Evolutionary conservation across 2,888 invertebrate genomes (phyloP), one percentile per base, ranked within the genome.

Genomic region (Agriotes lineatus): DNA sequence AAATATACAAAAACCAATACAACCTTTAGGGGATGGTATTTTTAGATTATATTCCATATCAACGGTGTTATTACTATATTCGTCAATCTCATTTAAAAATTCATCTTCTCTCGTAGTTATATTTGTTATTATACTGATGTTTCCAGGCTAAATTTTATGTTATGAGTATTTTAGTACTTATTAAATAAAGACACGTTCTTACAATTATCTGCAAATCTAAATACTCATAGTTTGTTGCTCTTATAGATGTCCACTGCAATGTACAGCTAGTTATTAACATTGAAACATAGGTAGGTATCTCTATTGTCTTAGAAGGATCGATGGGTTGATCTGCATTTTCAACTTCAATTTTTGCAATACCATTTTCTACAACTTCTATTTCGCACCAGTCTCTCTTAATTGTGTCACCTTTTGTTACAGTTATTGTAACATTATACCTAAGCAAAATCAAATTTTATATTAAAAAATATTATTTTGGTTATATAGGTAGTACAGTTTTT

Each of bases 1-100:
- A 45, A 14, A 20, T 18, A 1, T 30, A 25, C 7, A 20, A 1
- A 6, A 33, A 33, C 18, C 7, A 20, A 45, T 19, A 4, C 1
- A 16, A 67, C 67, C 62, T 57, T 37, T 19, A 9, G 58, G 58
- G 1, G 37, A 5, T 3, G 69, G 64, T 10, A 69, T 37, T 18
- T 60, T 60, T 39, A 69, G 48, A 39, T 69, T 61, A 25, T 59
- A 65, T 16, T 60, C 60, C 9, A 60, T 39, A 22, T 60, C 64
- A 9, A 56, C n/a, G 14, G 56, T 48, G 5, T 30, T 59, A 30
- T 45, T 69, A 30, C 54, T 59, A 25, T 45, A 69, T 39, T 69
- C 69, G 22, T 69, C 69, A 16, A 69, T 64, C 45, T 69, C 69
- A n/a, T 60, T 65, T 5, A 69, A 37, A 56, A 69, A 65, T 16